Evolutionary conservation across 2,888 invertebrate genomes (phyloP), one percentile per base, ranked within the genome.

Genomic region (Brassicogethes aeneus): DNA sequence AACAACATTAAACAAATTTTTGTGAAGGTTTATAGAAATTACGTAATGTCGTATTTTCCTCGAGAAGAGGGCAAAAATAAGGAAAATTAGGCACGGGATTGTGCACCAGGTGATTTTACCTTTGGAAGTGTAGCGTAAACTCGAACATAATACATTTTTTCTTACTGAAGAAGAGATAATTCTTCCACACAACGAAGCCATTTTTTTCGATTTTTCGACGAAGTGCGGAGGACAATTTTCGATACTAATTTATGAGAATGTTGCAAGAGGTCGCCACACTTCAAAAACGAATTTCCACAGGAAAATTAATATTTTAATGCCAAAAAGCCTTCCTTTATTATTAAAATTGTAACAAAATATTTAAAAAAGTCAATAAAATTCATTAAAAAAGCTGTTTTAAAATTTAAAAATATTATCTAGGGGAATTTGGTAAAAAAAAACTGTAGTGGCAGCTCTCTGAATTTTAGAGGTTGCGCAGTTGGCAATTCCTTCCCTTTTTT

Each of bases 131-230:
- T 70, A 74, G 61, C 81, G 74, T 56, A 75, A 76, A 56, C 76
- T 73, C 54, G 76, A 72, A 60, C 76, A 71, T 53, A 78, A 63
- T 53, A 77, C 74, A 72, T 79, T 77, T 68, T 75, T 77, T 62
- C 78, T 74, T 56, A 78, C 75, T 63, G 75, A 71, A 71, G 74
- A 77, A 47, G 78, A 70, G 60, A 78, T 69, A 68, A 82, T 73
- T 74, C 80, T 80, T 70, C 81, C 77, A 72, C 81, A 84, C 65
- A 85, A 69, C 56, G 83, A 81, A 70, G 85, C 83, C 85, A 85
- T 85, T 77, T 75, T n/a, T n/a, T n/a, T n/a, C n/a, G n/a, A n/a
- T n/a, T n/a, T n/a, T n/a, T n/a, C n/a, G n/a, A n/a, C n/a, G n/a
- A n/a, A n/a, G 8, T 32, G 32, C 32, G 14, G 16, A 29, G 10